Conservation (phyloP, 2,797 vertebrate species). For the Babyrousa celebensis region DNA sequence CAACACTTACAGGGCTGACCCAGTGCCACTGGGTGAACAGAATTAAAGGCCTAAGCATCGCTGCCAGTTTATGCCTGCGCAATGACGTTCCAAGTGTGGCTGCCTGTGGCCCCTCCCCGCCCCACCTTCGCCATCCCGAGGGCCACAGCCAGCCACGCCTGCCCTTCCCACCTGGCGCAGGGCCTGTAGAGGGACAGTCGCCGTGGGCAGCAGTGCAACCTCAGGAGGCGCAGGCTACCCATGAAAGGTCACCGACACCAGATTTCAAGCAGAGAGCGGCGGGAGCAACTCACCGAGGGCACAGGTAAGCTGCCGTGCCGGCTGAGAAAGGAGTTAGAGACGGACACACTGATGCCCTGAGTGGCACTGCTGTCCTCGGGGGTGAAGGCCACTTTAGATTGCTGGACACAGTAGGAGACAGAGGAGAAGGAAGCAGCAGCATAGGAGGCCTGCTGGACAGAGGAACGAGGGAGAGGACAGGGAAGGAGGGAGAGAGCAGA, state of each 20-base stretch:
- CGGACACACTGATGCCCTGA: conserved; percentile 98
- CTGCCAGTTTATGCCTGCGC: background rate
- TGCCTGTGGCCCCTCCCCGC: fast-evolving
- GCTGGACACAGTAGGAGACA: conserved; percentile 99
- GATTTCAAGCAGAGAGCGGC: background rate
- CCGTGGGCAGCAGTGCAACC: fast-evolving
- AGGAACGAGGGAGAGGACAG: conserved; percentile 80
- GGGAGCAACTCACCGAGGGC: conserved; percentile 95
- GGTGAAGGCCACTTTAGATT: conserved; percentile 95
- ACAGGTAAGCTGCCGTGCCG: conserved; percentile 97
- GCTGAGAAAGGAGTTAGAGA: conserved; percentile 99
- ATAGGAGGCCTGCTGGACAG: conserved; percentile 95
- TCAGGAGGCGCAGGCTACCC: background rate
- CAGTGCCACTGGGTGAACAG: background rate
- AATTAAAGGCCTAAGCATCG: background rate
- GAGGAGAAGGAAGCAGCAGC: conserved; percentile 97
- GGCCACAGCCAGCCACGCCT: background rate
- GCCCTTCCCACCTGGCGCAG: background rate
- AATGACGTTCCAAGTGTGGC: background rate
- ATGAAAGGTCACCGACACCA: background rate
- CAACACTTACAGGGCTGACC: background rate
- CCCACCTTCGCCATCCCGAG: fast-evolving
- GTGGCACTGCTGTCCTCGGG: conserved; percentile 96
- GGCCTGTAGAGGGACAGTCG: background rate
- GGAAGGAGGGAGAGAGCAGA: conserved; percentile 89